A percentile compares a stretch with the other conserved stretches of the same genome.
phyloP scores from a whole-genome alignment of 2,888 invertebrate species.

The Loripinus fragilis region DNA sequence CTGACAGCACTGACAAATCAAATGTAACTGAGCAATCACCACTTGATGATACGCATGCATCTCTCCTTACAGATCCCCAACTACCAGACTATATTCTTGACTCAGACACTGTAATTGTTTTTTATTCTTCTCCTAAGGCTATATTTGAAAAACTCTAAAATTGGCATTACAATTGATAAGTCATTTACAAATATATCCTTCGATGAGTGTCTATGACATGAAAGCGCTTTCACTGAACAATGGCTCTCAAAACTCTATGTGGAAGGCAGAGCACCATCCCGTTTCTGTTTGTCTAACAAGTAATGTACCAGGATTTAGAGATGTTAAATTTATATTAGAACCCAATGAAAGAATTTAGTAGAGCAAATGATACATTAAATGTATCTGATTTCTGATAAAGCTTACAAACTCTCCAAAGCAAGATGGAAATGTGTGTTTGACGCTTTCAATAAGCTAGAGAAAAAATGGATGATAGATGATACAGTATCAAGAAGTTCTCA shows the following conservation, averaged over 20 bases:
- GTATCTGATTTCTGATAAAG: constrained; percentile 11
- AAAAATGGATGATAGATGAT: neutral
- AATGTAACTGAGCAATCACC: too few relatives aligned
- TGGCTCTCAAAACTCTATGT: neutral
- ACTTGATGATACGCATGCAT: too few relatives aligned
- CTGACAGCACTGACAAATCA: too few relatives aligned
- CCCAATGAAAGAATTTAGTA: neutral
- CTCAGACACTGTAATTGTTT: too few relatives aligned
- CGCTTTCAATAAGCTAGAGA: neutral
- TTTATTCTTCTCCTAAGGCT: neutral
- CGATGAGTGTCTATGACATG: constrained; percentile 40
- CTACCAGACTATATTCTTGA: too few relatives aligned
- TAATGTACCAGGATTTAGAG: constrained; percentile 31
- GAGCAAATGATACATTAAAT: constrained; percentile 26
- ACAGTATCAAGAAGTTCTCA: neutral
- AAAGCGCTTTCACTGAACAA: constrained; percentile 6
- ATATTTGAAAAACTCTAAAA: constrained; percentile 39
- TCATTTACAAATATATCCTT: constrained; percentile 14
- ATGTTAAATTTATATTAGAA: constrained; percentile 25
- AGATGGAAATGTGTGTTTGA: constrained; percentile 21
- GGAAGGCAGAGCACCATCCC: constrained; percentile 22
- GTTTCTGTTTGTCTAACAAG: constrained; percentile 31
- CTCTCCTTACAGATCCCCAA: too few relatives aligned
- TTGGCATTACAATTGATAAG: constrained; percentile 15
- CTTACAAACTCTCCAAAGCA: neutral